Conservation (phyloP, 2,113 vertebrate species). For the Zonotrichia leucophrys region DNA sequence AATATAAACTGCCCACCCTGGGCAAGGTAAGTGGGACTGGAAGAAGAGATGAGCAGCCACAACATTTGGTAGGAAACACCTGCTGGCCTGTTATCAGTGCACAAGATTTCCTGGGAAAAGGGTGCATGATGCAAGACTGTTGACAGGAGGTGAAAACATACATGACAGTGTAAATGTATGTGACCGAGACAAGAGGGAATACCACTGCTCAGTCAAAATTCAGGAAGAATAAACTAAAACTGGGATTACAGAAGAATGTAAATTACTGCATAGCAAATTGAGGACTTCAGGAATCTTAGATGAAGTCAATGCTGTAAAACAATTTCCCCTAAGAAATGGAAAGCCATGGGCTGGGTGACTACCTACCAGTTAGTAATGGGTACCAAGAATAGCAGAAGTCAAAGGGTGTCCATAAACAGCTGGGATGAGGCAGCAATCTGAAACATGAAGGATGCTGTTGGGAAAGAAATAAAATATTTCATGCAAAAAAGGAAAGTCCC, state of each 20-base stretch:
- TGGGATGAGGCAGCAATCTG: not conserved
- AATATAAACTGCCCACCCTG: not conserved
- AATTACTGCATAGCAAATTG: not conserved
- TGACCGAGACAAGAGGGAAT: not conserved
- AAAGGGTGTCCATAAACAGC: not conserved
- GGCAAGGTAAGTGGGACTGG: not conserved
- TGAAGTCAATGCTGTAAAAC: not conserved
- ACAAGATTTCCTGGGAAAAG: not conserved
- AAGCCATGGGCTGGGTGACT: not conserved
- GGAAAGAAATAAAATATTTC: not conserved
- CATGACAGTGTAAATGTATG: not conserved
- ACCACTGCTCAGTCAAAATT: not conserved
- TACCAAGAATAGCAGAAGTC: not conserved
- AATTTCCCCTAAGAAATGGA: not conserved
- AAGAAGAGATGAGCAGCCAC: not conserved
- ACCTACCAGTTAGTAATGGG: not conserved
- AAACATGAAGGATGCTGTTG: not conserved
- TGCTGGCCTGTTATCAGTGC: not conserved
- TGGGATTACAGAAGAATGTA: not conserved
- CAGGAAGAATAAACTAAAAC: not conserved
- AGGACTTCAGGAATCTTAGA: not conserved
- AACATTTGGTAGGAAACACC: constrained; percentile 23
- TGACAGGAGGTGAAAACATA: constrained; percentile 34
- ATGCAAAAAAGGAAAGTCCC: not conserved
- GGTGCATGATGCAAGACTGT: not conserved